phyloP scores from a whole-genome alignment of 2,797 vertebrate species.

The Strix occidentalis region DNA sequence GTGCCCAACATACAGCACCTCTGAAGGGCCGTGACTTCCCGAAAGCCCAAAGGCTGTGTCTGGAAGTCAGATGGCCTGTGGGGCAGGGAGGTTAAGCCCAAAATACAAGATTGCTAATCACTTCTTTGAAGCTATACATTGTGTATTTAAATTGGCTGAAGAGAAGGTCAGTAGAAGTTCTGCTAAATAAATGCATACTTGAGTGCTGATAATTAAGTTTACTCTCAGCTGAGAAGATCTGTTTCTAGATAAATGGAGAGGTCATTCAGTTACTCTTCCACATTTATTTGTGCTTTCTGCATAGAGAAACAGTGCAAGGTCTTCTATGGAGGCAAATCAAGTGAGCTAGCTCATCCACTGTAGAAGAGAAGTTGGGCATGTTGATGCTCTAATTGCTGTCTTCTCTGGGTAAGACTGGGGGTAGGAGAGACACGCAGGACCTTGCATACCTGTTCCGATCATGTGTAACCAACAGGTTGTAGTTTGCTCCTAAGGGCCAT shows the following conservation, averaged over 20 bases:
- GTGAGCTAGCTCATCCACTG: fast-evolving
- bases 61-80: not conserved
- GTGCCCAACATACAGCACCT: not conserved
- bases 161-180: not conserved
- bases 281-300: not conserved
- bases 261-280: not conserved
- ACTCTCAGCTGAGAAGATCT: not conserved
- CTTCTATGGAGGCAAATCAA: not conserved
- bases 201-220: not conserved
- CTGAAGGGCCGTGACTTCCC: not conserved
- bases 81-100: not conserved
- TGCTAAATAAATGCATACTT: not conserved
- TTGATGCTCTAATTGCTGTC: not conserved
- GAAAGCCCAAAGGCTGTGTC: not conserved
- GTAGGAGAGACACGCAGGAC: not conserved
- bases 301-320: not conserved
- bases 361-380: not conserved
- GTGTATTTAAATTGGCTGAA: not conserved
- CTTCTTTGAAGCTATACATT: not conserved
- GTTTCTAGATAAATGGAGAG: not conserved
- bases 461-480: not conserved
- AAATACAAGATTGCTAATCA: fast-evolving
- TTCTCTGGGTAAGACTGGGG: not conserved
- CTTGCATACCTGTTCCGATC: not conserved
- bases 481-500: not conserved